A percentile compares a stretch with the other conserved stretches of the same genome.
Conservation (phyloP, 2,797 vertebrate genomes). For the Delichon dasypus region DNA sequence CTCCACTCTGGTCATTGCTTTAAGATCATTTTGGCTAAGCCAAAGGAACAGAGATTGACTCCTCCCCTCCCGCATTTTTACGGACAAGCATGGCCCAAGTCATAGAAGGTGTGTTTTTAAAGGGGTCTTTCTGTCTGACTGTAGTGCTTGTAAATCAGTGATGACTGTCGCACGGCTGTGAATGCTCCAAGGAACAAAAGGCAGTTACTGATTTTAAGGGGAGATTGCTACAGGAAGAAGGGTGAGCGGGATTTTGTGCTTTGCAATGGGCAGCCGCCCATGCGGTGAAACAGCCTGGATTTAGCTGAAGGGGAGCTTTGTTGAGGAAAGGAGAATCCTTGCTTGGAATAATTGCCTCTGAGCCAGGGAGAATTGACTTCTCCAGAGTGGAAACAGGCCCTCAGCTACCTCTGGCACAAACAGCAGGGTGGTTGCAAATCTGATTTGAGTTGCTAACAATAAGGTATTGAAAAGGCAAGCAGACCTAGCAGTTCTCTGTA, state of each 20-base stretch:
- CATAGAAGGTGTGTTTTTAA: background rate
- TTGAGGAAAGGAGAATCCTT: slow-evolving; percentile 50
- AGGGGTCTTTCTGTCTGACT: background rate
- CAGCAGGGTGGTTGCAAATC: background rate
- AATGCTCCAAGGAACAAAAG: background rate
- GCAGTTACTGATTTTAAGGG: background rate
- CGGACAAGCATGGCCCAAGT: background rate
- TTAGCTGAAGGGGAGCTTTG: slow-evolving; percentile 48
- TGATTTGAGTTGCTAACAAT: slow-evolving; percentile 46
- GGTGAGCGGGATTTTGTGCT: accelerated
- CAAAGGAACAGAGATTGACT: background rate
- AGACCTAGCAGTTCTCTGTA: background rate
- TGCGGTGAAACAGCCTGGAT: background rate
- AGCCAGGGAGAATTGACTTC: slow-evolving; percentile 30
- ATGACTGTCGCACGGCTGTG: accelerated
- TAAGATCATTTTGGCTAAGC: background rate
- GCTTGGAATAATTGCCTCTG: slow-evolving; percentile 32
- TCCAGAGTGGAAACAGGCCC: background rate
- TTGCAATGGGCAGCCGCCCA: background rate
- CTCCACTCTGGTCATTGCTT: background rate
- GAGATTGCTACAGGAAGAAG: background rate
- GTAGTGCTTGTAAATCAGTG: background rate
- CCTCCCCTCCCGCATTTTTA: background rate
- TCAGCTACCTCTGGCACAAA: slow-evolving; percentile 32
- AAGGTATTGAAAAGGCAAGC: slow-evolving; percentile 35